Evolutionary conservation across 2,888 invertebrate genomes (phyloP).

Genomic region (Disparrhopalites patrizii): DNA sequence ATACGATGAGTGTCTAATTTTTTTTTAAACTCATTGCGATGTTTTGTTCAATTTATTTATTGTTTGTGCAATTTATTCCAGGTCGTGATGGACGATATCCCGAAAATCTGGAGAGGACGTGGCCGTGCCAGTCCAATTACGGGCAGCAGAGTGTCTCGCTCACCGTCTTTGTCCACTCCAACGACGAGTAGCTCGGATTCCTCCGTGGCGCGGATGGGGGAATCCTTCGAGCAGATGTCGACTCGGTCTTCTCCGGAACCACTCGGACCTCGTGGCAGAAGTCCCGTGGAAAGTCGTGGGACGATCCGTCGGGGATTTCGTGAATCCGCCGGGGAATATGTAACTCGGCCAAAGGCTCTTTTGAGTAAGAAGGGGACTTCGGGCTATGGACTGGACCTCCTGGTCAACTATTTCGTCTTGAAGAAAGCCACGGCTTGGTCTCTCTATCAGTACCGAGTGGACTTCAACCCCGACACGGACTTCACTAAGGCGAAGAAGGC

Average conservation of each 20-base stretch:
- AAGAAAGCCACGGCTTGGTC: constrained; percentile 63
- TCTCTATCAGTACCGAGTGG: constrained; percentile 70
- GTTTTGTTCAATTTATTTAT: not conserved
- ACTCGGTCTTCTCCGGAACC: not conserved
- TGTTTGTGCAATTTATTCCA: not conserved
- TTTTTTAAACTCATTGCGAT: not conserved
- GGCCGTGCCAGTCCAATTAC: not conserved
- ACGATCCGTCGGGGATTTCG: not conserved
- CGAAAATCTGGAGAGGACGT: not conserved
- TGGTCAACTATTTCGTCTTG: constrained; percentile 67
- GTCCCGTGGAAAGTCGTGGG: not conserved
- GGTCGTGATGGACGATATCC: not conserved
- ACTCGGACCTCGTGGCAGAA: not conserved
- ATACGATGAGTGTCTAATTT: not conserved
- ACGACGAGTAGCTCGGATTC: not conserved
- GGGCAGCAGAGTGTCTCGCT: not conserved
- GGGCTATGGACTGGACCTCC: constrained; percentile 57
- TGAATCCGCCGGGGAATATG: not conserved
- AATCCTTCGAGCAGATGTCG: not conserved
- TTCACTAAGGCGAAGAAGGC: constrained; percentile 60
- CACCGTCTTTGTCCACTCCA: not conserved
- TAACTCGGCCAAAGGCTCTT: not conserved
- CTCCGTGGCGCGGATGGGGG: not conserved
- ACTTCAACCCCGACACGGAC: constrained; percentile 68
- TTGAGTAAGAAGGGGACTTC: constrained; percentile 52